phyloP scores from a whole-genome alignment of 1,140 invertebrate genomes.

The Acromyrmex heyeri region DNA sequence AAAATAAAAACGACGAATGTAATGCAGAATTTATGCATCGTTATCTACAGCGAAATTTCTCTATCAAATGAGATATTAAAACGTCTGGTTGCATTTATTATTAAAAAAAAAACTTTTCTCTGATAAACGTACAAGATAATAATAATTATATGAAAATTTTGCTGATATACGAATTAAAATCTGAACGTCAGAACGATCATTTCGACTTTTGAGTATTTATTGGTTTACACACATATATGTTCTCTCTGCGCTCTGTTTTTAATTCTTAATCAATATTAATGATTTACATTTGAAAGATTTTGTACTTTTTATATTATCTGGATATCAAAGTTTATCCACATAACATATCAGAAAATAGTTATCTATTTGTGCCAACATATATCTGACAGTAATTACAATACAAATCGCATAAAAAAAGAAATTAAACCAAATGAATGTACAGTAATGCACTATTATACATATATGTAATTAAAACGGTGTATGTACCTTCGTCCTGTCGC shows the following conservation, averaged over 20 bases:
- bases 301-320: not conserved
- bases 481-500: slow-evolving; percentile 11
- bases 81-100: not conserved
- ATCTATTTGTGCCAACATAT: not conserved
- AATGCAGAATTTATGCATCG: not conserved
- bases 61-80: not conserved
- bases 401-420: not conserved
- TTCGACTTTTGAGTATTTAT: not conserved
- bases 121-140: not conserved
- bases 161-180: not conserved
- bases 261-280: slow-evolving; percentile 4
- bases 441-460: slow-evolving; percentile 8
- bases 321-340: not conserved
- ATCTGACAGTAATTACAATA: not conserved
- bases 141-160: slow-evolving; percentile 13
- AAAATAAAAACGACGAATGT: not conserved
- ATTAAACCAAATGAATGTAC: not conserved
- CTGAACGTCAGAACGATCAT: not conserved
- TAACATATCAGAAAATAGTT: not conserved
- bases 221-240: not conserved
- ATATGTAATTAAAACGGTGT: slow-evolving; percentile 4
- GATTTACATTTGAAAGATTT: not conserved
- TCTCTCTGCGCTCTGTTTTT: not conserved
- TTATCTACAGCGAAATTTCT: not conserved
- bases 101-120: not conserved